Percentiles rank a stretch among this genome's conserved stretches.
These are phyloP conservation scores for Aplodontia rufa DNA, from an alignment of 2,113 vertebrate species.

Conservation along the genomic window DNA sequence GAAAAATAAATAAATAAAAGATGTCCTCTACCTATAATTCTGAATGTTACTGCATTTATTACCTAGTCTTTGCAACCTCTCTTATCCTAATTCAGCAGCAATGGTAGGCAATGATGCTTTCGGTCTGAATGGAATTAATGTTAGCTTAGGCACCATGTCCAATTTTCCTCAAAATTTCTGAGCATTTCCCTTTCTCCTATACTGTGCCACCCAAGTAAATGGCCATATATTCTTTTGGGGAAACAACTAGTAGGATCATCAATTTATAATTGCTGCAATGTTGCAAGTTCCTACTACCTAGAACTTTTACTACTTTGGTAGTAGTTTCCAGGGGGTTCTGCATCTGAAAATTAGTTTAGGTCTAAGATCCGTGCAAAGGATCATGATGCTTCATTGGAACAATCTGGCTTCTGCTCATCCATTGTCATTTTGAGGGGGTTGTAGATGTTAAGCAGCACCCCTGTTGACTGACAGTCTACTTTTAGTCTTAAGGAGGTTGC, in stretches of 20 bases:
- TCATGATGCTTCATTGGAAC: background rate
- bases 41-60: background rate
- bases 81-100: background rate
- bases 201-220: background rate
- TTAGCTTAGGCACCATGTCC: background rate
- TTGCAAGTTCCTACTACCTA: background rate
- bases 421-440: background rate
- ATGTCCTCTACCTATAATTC: no score
- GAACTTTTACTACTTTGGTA: background rate
- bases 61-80: background rate
- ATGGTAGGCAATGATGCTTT: background rate
- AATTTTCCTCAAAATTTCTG: background rate
- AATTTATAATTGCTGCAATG: background rate
- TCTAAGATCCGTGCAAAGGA: background rate
- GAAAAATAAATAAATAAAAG: no score
- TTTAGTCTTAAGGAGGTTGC: background rate
- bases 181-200: background rate
- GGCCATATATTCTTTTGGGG: background rate
- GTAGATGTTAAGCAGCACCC: background rate
- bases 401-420: background rate
- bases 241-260: background rate
- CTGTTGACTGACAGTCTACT: background rate
- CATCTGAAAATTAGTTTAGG: background rate
- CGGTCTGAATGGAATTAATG: background rate
- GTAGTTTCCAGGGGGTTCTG: background rate